Evolutionary conservation across 2,797 vertebrate species (phyloP), one percentile per base, ranked within the genome.

Genomic region (Bradypodion pumilum): DNA sequence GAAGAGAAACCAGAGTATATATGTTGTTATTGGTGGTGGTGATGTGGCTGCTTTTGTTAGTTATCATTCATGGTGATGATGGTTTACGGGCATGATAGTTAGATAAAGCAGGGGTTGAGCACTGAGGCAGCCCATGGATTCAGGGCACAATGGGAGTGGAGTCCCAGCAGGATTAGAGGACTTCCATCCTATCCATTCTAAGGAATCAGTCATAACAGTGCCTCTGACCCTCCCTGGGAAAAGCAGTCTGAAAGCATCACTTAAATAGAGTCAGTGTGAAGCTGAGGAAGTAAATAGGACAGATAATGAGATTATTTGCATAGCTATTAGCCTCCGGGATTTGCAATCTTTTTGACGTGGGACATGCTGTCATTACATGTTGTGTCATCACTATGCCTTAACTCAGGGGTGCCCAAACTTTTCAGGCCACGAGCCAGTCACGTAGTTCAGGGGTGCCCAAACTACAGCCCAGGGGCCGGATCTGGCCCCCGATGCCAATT

Each of bases 241-340:
- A 52, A 2, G 0, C 85, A 88, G 83, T 77, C 85, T 69, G 78
- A 2, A 0, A 86, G 79, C 46, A 56, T 85, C 19, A 0, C 77
- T 86, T 37, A 89, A 88, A 82, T 70, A 69, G 72, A 87, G 84
- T 81, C 88, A 92, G 91, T 3, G 35, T 78, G 83, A 89, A 83
- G 90, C 89, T 74, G 83, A 83, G 85, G 88, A 92, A 93, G 93
- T 91, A 94, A 93, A 92, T 93, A 92, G 92, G 87, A 82, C 90
- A 56, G 79, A 83, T 94, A 94, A 94, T 85, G 90, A 94, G 91
- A 88, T 91, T 88, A 94, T 94, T 92, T 94, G 90, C 92, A 94
- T 93, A 91, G 89, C 86, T 91, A 90, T 94, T 93, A 94, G 90
- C 85, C 89, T 92, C 80, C 86, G 89, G 90, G 88, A 89, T 91